Evolutionary conservation across 2,797 vertebrate species (phyloP).

Genomic region (Phaenicophaeus curvirostris): DNA sequence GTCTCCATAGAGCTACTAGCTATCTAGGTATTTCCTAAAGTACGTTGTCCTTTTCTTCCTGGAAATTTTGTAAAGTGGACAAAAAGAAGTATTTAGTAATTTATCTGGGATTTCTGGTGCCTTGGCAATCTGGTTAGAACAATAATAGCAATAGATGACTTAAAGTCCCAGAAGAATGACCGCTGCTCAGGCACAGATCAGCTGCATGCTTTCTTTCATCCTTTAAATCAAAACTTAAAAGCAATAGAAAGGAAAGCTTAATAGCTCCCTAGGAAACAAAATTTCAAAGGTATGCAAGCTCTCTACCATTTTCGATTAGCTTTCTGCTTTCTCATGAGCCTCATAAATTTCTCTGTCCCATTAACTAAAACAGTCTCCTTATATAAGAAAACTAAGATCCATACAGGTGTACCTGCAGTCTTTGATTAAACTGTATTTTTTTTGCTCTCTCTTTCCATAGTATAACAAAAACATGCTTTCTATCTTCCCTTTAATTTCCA

Average conservation of each 20-base stretch:
- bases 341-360: neutral
- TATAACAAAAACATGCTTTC: neutral
- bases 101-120: neutral
- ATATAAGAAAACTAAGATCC: neutral
- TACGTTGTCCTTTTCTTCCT: neutral
- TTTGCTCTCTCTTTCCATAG: neutral
- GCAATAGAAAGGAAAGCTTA: slow-evolving; percentile 9
- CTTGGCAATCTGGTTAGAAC: neutral
- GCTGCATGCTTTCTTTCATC: neutral
- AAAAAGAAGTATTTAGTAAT: neutral
- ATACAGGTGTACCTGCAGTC: neutral
- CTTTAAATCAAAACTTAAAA: slow-evolving; percentile 28
- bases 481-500: neutral
- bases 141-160: neutral
- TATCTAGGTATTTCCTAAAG: neutral
- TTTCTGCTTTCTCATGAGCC: neutral
- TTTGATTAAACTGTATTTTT: neutral
- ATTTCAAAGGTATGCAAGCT: slow-evolving; percentile 9
- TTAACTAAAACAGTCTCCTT: neutral
- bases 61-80: neutral
- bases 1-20: neutral
- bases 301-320: neutral
- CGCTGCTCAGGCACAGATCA: neutral
- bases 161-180: neutral
- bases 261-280: slow-evolving; percentile 27